Evolutionary conservation across 1,140 invertebrate genomes (phyloP).

Genomic region (Xylocopa sonorina): DNA sequence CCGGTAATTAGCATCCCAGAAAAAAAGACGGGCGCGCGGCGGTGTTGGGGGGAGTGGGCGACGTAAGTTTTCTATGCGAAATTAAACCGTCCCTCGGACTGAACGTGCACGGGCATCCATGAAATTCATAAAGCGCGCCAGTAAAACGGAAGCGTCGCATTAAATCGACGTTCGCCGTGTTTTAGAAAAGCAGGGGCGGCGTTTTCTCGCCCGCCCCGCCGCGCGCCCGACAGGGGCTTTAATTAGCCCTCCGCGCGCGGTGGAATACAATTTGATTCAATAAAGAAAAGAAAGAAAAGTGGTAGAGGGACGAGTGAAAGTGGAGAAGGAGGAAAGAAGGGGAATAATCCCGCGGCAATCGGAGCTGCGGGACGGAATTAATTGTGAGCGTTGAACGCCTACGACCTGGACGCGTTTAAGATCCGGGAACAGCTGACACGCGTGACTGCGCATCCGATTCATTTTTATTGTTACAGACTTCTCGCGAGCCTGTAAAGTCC

Average conservation of each 20-base stretch:
- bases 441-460: too few relatives aligned
- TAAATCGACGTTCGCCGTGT: conserved; percentile 15
- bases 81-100: conserved; percentile 33
- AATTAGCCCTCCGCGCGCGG: conserved; percentile 6
- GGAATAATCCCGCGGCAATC: not conserved
- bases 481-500: too few relatives aligned
- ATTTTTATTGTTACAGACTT: too few relatives aligned
- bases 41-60: not conserved
- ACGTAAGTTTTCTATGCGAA: conserved; percentile 33
- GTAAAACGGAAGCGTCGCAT: conserved; percentile 33
- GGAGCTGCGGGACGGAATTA: not conserved
- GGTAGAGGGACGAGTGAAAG: rapidly evolving
- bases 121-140: conserved; percentile 37
- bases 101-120: conserved; percentile 39
- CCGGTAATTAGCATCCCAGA: conserved; percentile 12
- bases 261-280: not conserved
- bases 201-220: conserved; percentile 19
- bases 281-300: not conserved
- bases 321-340: rapidly evolving
- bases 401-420: not conserved
- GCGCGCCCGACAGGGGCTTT: too few relatives aligned
- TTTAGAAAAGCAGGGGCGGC: conserved; percentile 7
- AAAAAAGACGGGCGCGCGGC: not conserved
- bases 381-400: not conserved
- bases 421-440: not conserved